Evolutionary conservation across 2,113 vertebrate genomes (phyloP), one percentile per base, ranked within the genome.

Genomic region (Osmerus mordax): DNA sequence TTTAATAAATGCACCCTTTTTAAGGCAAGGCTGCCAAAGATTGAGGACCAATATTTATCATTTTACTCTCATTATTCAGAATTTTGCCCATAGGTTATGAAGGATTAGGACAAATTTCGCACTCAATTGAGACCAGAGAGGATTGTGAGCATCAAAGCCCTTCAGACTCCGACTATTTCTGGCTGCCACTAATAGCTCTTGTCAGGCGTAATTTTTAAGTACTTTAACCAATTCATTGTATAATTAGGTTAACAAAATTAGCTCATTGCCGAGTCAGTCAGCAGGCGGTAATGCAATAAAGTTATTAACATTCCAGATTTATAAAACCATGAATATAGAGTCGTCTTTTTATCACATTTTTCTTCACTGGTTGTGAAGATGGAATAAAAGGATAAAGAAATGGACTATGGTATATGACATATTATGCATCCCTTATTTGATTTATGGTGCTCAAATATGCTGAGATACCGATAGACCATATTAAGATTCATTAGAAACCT

Each of bases 241-340:
- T 91, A 92, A 91, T 92, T 91, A 91, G 90, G 88, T 91, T 92
- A 91, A 84, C 90, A 88, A 91, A 91, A 92, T 91, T 91, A 90
- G 87, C 90, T 91, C 89, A 88, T 87, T 90, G 90, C 86, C 75
- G 78, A 89, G 84, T 88, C 89, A 91, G 87, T 91, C 86, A 87
- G 86, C 80, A 83, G 86, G 82, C 86, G 53, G 84, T 87, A 89
- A 91, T 89, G 85, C 85, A 91, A 90, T 91, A 90, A 91, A 90
- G 87, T 90, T 90, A 91, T 92, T 92, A 91, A 91, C 88, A 90
- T 91, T 90, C 90, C 87, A 85, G 82, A 89, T 91, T 89, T 86
- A 89, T 87, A 78, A 77, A 86, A 75, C 75, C 85, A 84, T 84
- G 88, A 89, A 88, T 85, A 76, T 71, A 61, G 80, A 80, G 79